These are phyloP conservation scores for Hydrophis major DNA, from an alignment of 2,797 vertebrate species.

Conservation along the genomic window DNA sequence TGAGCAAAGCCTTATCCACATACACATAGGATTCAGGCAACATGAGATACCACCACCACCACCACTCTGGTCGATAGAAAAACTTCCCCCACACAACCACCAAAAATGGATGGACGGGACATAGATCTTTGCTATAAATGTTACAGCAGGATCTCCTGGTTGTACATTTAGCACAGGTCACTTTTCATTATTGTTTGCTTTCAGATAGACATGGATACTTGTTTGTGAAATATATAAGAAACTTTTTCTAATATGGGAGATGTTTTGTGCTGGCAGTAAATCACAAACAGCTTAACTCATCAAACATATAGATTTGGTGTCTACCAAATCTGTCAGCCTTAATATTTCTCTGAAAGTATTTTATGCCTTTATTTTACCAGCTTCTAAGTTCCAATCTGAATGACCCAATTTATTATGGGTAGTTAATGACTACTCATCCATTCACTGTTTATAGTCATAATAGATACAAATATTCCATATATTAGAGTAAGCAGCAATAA, in stretches of 20 bases:
- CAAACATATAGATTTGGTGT: conserved; percentile 60
- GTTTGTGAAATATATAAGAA: neutral
- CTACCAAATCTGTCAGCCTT: conserved; percentile 64
- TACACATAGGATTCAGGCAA: neutral
- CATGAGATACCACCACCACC: neutral
- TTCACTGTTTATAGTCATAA: neutral
- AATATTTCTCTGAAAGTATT: conserved; percentile 61
- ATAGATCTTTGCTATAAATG: neutral
- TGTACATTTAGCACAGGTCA: neutral
- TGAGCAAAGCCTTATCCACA: neutral
- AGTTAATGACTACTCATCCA: neutral
- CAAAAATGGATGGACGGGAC: neutral
- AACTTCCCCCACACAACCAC: neutral
- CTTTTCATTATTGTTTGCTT: neutral
- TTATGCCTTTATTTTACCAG: conserved; percentile 58
- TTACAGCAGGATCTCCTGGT: neutral
- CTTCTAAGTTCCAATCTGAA: conserved; percentile 66
- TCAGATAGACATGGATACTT: neutral
- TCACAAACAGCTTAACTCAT: conserved; percentile 37
- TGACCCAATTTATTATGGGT: conserved; percentile 68
- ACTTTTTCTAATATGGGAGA: conserved; percentile 4
- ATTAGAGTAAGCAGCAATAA: neutral
- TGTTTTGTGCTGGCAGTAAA: conserved; percentile 39
- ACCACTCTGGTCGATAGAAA: neutral
- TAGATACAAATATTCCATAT: neutral